These are phyloP conservation scores for Cephus nigrinus DNA, from an alignment of 2,888 invertebrate genomes.

Conservation along the genomic window DNA sequence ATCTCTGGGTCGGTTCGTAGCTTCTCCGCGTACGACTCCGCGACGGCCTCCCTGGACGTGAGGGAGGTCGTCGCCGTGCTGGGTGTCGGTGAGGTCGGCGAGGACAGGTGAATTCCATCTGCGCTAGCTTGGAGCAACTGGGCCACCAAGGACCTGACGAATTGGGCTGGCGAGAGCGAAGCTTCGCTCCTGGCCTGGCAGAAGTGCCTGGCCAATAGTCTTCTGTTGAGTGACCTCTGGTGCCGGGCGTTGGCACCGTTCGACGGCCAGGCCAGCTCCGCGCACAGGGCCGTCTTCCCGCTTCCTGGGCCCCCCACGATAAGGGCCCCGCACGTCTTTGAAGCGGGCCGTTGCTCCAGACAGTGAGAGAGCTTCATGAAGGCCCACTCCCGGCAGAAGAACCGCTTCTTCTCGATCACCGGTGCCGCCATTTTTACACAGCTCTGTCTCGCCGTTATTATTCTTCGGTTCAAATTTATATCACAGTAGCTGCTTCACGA, in stretches of 20 bases:
- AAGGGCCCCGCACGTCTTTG: slow-evolving; percentile 89
- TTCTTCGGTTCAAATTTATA: neutral
- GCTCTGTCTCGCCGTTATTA: neutral
- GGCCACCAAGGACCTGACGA: slow-evolving; percentile 85
- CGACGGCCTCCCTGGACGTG: slow-evolving; percentile 74
- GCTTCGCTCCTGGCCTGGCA: slow-evolving; percentile 87
- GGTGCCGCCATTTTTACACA: slow-evolving; percentile 58
- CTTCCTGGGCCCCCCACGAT: slow-evolving; percentile 93
- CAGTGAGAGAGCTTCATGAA: slow-evolving; percentile 94
- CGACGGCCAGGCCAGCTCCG: slow-evolving; percentile 81
- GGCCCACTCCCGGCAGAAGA: slow-evolving; percentile 95
- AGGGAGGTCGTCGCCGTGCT: slow-evolving; percentile 68
- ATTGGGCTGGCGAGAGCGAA: slow-evolving; percentile 86
- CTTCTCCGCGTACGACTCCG: slow-evolving; percentile 85
- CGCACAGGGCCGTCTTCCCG: slow-evolving; percentile 92
- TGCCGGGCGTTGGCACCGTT: slow-evolving; percentile 76
- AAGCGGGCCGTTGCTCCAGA: slow-evolving; percentile 86
- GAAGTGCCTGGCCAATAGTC: slow-evolving; percentile 89
- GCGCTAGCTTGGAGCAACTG: slow-evolving; percentile 74
- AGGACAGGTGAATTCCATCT: slow-evolving; percentile 52
- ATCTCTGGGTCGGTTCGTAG: slow-evolving; percentile 83
- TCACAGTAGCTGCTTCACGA: neutral
- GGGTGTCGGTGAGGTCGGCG: slow-evolving; percentile 58
- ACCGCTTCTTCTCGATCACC: slow-evolving; percentile 75
- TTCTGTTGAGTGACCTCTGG: slow-evolving; percentile 79